A percentile compares a stretch with the other conserved stretches of the same genome.
These are phyloP conservation scores for Papilio protenor DNA, from an alignment of 2,888 invertebrate species.

Conservation along the genomic window DNA sequence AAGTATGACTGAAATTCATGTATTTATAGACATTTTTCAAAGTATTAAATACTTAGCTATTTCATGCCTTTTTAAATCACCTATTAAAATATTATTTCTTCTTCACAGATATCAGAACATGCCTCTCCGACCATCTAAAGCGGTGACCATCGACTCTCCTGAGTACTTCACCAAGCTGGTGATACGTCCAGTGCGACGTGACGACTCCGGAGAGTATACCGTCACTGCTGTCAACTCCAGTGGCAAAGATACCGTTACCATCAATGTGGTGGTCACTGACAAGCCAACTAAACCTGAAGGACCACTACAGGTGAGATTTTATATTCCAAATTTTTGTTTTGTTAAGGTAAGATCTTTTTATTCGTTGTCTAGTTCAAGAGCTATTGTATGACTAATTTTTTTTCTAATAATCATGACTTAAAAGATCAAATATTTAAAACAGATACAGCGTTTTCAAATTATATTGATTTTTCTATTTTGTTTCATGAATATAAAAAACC, in stretches of 20 bases:
- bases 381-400: background rate
- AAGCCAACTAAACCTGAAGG: conserved; percentile 95
- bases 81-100: background rate
- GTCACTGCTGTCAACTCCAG: conserved; percentile 94
- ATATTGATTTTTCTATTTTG: too few relatives aligned
- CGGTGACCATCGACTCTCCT: conserved; percentile 91
- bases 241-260: conserved; percentile 92
- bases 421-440: too few relatives aligned
- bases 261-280: conserved; percentile 93
- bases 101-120: conserved; percentile 88
- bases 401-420: too few relatives aligned
- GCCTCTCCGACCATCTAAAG: conserved; percentile 87
- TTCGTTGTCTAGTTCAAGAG: background rate
- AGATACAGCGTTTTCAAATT: too few relatives aligned
- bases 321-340: background rate
- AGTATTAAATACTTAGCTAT: too few relatives aligned
- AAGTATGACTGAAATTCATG: too few relatives aligned
- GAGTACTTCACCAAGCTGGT: conserved; percentile 95
- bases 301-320: conserved; percentile 88
- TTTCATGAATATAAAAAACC: too few relatives aligned
- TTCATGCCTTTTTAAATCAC: background rate
- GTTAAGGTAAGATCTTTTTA: background rate
- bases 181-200: conserved; percentile 90
- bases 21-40: too few relatives aligned
- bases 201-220: conserved; percentile 94